These are phyloP conservation scores for Dicerorhinus sumatrensis DNA, from an alignment of 2,113 vertebrate species.

Conservation along the genomic window DNA sequence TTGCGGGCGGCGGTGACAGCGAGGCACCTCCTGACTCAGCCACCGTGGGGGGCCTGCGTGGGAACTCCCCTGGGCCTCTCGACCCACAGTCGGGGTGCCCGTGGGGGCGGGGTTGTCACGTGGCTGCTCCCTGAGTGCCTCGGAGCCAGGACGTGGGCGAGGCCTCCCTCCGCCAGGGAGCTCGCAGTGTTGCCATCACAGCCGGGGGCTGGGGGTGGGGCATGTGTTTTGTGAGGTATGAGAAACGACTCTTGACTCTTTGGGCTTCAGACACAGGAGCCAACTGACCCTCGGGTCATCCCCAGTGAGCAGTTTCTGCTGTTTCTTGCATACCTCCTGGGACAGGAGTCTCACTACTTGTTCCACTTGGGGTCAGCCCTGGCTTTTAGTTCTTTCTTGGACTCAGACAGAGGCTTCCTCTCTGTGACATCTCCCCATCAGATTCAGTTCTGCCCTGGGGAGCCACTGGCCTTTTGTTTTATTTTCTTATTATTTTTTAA, in stretches of 20 bases:
- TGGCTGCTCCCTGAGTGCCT: rapidly evolving
- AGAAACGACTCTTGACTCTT: not conserved
- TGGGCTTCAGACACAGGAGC: not conserved
- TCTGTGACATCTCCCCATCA: not conserved
- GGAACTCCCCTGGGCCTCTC: not conserved
- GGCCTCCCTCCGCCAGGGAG: not conserved
- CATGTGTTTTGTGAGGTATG: rapidly evolving
- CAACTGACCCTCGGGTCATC: not conserved
- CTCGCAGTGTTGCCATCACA: rapidly evolving
- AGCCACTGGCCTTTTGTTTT: not conserved
- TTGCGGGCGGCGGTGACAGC: rapidly evolving
- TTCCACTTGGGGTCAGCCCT: not conserved
- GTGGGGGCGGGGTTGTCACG: rapidly evolving
- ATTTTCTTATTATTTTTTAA: not conserved
- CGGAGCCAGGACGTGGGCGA: rapidly evolving
- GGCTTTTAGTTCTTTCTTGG: not conserved
- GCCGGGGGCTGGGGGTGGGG: rapidly evolving
- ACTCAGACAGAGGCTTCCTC: not conserved
- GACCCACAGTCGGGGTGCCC: not conserved
- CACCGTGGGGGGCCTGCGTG: not conserved
- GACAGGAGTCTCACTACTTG: not conserved
- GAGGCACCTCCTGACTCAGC: constrained; percentile 26
- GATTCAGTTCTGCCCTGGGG: not conserved
- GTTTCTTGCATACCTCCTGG: not conserved
- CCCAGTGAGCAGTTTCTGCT: not conserved